These are phyloP conservation scores for Lamellibrachia luymesi DNA, from an alignment of 1,140 invertebrate species.

Conservation along the genomic window DNA sequence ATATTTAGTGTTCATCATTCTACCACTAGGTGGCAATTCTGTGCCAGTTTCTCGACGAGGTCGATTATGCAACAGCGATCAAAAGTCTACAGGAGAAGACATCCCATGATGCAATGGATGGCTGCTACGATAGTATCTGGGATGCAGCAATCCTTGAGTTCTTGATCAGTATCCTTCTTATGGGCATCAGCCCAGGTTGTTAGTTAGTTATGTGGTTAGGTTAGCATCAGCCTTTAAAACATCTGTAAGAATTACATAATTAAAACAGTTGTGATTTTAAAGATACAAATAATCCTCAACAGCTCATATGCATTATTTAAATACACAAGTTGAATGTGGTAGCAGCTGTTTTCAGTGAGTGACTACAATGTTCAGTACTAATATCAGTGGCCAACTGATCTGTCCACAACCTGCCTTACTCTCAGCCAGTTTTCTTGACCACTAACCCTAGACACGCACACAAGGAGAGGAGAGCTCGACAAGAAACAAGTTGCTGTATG, in stretches of 20 bases:
- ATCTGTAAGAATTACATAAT: neutral
- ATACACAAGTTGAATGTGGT: too few relatives aligned
- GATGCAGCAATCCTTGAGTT: slow-evolving; percentile 91
- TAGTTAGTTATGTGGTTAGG: too few relatives aligned
- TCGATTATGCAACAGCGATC: slow-evolving; percentile 88
- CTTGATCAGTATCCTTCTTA: slow-evolving; percentile 66
- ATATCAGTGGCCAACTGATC: neutral
- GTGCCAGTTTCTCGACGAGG: slow-evolving; percentile 90
- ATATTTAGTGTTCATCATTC: neutral
- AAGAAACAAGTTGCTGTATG: slow-evolving; percentile 71
- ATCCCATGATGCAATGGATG: slow-evolving; percentile 86
- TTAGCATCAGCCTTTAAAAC: neutral
- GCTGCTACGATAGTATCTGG: slow-evolving; percentile 93
- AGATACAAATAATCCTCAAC: neutral
- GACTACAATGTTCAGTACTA: neutral
- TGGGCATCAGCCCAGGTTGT: neutral
- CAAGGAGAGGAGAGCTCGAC: slow-evolving; percentile 71
- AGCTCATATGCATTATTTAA: too few relatives aligned
- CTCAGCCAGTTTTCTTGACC: neutral
- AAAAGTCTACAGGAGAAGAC: slow-evolving; percentile 75
- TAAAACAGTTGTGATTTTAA: neutral
- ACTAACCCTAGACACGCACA: slow-evolving; percentile 40
- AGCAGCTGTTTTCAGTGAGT: neutral
- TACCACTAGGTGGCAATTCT: slow-evolving; percentile 77
- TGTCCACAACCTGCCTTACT: neutral